Base-by-base conservation (phyloP, 2,113 vertebrate genomes). In the Neogobius melanostomus region DNA sequence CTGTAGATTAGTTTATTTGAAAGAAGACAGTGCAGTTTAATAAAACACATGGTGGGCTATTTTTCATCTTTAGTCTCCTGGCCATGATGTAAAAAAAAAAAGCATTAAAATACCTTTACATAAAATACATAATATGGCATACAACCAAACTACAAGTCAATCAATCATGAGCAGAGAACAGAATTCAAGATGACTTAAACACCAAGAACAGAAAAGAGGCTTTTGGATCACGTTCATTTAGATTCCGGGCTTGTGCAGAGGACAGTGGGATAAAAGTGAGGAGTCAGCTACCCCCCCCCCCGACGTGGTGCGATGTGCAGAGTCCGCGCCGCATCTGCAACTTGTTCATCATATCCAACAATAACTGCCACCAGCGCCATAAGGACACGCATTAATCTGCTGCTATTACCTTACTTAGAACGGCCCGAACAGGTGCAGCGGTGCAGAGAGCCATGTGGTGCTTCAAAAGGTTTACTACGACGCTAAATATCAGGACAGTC, bases 341-440 rank as follows among this genome's bases (percentile, higher is more conserved):
- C 72, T 76, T 80, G 84, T 80, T 87, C 87, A 91, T 91, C 79
- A 75, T 73, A 82, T 81, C 72, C 84, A 76, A 89, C 68, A 67
- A 81, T 68, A 50, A 76, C 77, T 62, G 77, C 74, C 82, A 71
- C 79, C 86, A 83, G 80, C 77, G 76, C 75, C 54, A 72, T 72
- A 63, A 85, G 84, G 82, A 85, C 80, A 75, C 59, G 54, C 68
- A 76, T 82, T 64, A 75, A 80, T 81, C 67, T 45, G 47, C 75
- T 72, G 66, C 74, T 45, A 63, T 42, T 15, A 8, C 17, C 57
- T 17, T 79, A 83, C 59, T 83, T 79, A 75, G 77, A 75, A 85
- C 80, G 51, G 85, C 36, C 63, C 66, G 59, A 53, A 69, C 72
- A 49, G 74, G 73, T 75, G 68, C 59, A 48, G 64, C 67, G 65